phyloP scores from a whole-genome alignment of 2,888 invertebrate species.

The Melanargia galathea region DNA sequence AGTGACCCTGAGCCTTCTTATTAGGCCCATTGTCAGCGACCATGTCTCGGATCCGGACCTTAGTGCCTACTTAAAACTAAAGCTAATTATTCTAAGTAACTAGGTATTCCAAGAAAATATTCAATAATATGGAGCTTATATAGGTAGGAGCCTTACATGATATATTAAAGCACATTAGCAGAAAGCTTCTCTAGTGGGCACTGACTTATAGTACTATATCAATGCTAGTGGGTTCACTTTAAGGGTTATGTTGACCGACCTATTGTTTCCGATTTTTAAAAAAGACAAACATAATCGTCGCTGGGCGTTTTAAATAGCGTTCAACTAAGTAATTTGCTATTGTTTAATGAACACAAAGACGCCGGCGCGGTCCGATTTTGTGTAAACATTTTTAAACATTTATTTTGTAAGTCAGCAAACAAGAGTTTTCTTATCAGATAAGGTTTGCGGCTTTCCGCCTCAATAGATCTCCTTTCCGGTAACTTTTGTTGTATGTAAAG shows the following conservation, averaged over 20 bases:
- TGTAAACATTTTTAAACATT: conserved; percentile 37
- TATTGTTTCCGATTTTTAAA: conserved; percentile 35
- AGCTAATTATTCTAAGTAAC: too few species aligned
- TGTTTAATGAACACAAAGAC: conserved; percentile 59
- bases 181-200: background rate
- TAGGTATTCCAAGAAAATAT: too few species aligned
- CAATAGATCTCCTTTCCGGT: conserved; percentile 32
- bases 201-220: too few species aligned
- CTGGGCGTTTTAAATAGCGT: conserved; percentile 51
- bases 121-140: too few species aligned
- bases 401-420: conserved; percentile 42
- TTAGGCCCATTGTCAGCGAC: too few species aligned
- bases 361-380: conserved; percentile 49
- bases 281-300: conserved; percentile 18
- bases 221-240: background rate
- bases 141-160: too few species aligned
- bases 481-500: conserved; percentile 17
- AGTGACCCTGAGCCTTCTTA: too few species aligned
- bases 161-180: too few species aligned
- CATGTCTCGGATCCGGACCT: too few species aligned
- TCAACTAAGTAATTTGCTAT: conserved; percentile 55
- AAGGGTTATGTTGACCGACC: background rate
- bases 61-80: too few species aligned
- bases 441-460: conserved; percentile 42
- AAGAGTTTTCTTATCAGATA: conserved; percentile 52